A percentile compares a stretch with the other conserved stretches of the same genome.
Evolutionary conservation across 2,113 vertebrate species (phyloP).

Genomic region (Hemiprocne comata): DNA sequence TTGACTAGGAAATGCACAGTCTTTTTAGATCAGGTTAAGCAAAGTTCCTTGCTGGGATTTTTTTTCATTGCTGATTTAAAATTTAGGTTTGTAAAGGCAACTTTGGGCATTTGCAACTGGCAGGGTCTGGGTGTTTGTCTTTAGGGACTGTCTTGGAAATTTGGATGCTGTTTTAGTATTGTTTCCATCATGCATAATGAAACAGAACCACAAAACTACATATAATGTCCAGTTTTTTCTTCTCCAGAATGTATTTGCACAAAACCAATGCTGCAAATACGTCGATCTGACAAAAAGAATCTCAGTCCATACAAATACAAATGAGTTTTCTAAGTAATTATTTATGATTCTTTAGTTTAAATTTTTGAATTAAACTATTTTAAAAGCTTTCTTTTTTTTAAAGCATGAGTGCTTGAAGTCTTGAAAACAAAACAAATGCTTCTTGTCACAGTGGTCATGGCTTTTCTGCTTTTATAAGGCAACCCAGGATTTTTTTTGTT

Average conservation of each 20-base stretch:
- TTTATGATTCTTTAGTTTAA: background rate
- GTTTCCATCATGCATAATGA: background rate
- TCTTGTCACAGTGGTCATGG: background rate
- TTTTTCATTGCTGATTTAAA: background rate
- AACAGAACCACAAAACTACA: background rate
- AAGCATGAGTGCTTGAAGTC: background rate
- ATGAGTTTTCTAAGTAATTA: background rate
- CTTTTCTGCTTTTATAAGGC: background rate
- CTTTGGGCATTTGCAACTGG: background rate
- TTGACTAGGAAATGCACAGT: background rate
- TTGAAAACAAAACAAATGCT: background rate
- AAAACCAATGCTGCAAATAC: background rate
- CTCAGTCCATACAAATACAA: background rate
- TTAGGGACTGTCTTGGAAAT: background rate
- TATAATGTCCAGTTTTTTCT: background rate
- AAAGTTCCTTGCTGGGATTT: background rate
- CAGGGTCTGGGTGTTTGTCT: background rate
- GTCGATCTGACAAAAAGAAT: background rate
- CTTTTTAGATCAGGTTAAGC: background rate
- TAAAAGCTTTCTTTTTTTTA: background rate
- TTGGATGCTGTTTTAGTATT: background rate
- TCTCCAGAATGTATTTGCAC: rapidly evolving
- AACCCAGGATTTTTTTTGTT: background rate
- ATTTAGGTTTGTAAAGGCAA: background rate
- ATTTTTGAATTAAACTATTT: background rate